Evolutionary conservation across 1,140 invertebrate species (phyloP).

Genomic region (Maniola jurtina): DNA sequence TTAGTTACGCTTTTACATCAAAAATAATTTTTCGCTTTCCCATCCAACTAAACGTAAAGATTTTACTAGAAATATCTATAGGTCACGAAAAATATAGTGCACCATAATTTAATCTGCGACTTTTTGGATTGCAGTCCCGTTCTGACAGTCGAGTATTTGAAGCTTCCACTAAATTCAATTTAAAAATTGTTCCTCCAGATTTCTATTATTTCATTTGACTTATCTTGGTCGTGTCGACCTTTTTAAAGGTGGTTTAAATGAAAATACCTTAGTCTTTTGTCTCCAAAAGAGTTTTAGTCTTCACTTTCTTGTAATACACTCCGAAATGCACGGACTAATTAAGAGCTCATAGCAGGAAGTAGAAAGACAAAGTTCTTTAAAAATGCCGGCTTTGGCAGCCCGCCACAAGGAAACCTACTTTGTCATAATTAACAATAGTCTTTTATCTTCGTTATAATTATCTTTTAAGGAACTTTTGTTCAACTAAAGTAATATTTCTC

Average conservation of each 20-base stretch:
- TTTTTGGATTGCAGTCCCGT: no score
- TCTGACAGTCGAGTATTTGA: no score
- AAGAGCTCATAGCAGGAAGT: constrained; percentile 16
- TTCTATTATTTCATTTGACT: not conserved
- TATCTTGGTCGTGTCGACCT: not conserved
- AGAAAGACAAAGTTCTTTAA: constrained; percentile 17
- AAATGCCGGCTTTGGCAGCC: constrained; percentile 13
- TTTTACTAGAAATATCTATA: no score
- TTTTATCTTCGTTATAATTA: constrained; percentile 16
- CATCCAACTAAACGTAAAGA: no score
- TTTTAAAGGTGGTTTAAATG: not conserved
- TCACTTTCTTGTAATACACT: constrained; percentile 39
- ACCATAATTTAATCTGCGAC: no score
- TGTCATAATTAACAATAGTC: constrained; percentile 15
- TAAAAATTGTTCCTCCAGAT: no score
- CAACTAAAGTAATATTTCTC: constrained; percentile 3
- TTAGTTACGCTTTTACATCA: no score
- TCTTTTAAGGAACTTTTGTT: constrained; percentile 15
- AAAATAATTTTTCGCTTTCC: no score
- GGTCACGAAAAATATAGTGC: no score
- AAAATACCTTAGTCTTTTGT: not conserved
- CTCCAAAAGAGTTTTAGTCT: constrained; percentile 2
- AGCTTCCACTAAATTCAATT: no score
- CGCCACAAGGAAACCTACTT: constrained; percentile 13
- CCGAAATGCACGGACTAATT: constrained; percentile 15